phyloP scores from a whole-genome alignment of 2,888 invertebrate species.

The Cremastobaeus sp. region DNA sequence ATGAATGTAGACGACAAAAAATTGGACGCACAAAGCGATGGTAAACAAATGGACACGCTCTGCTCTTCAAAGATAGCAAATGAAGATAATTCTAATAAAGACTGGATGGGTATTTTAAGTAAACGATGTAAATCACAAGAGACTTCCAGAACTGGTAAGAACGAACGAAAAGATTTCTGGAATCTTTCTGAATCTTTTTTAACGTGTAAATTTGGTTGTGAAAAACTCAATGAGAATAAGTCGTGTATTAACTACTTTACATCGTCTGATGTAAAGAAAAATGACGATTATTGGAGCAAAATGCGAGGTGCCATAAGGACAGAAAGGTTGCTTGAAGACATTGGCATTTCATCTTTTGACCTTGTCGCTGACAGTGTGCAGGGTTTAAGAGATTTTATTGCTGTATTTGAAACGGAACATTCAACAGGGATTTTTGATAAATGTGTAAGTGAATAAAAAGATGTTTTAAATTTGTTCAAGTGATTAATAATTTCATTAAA shows the following conservation, averaged over 20 bases:
- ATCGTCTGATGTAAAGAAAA: constrained; percentile 45
- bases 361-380: constrained; percentile 79
- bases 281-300: constrained; percentile 47
- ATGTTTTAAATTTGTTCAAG: too few relatives aligned
- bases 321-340: constrained; percentile 68
- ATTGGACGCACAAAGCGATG: too few relatives aligned
- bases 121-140: too few relatives aligned
- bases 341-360: constrained; percentile 75
- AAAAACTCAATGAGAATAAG: constrained; percentile 18
- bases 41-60: too few relatives aligned
- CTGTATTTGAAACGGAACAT: constrained; percentile 67
- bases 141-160: too few relatives aligned
- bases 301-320: constrained; percentile 63
- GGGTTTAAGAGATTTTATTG: constrained; percentile 76
- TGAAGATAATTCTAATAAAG: constrained; percentile 3
- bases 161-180: constrained; percentile 49
- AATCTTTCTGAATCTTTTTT: constrained; percentile 13
- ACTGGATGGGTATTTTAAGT: constrained; percentile 1
- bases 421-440: constrained; percentile 18
- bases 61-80: too few relatives aligned
- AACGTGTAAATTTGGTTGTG: constrained; percentile 17
- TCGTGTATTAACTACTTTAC: constrained; percentile 59
- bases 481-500: not conserved
- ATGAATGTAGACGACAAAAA: constrained; percentile 11
- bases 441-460: constrained; percentile 50